Base-by-base conservation (phyloP, 1,140 invertebrate species). In the Musca domestica region DNA sequence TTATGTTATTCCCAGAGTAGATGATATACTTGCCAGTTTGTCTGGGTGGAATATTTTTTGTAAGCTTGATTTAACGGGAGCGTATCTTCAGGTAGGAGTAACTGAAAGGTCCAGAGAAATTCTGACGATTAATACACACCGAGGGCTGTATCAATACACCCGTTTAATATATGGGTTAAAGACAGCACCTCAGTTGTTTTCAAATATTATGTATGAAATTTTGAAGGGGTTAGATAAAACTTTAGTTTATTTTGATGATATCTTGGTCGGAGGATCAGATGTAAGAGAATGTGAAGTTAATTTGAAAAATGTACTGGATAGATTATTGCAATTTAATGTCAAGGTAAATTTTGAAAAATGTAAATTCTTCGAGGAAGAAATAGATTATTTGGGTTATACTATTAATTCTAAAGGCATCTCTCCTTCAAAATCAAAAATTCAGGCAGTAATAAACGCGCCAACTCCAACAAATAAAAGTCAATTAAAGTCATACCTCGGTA, bases 271-370 rank as follows among this genome's bases (percentile, higher is more conserved):
- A 27, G 67, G 67, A 30, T 15, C 27, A 49, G 20, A 20, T 34
- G 3, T 51, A 17, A 30, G 64, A 30, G 61, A 52, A 15, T 68
- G 67, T 22, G 25, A 67, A 56, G 25, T 23, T 12, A 66, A 66
- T 58, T 64, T 64, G 17, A 64, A 51, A 5, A 51, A n/a, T 19
- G 52, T 34, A 20, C 17, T 65, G 20, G 46, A 52, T 22, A 54
- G 23, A 34, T 30, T 69, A 56, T 64, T 52, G 15, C 9, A 56
- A 19, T 25, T 17, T n/a, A 52, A 69, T 46, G 51, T 69, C 14
- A 65, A 54, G 15, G 52, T 83, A 1, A 83, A 82, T 56, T 72
- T 66, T 22, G 70, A 75, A 49, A 84, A 84, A 71, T 68, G 67
- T 23, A n/a, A 63, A 46, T 64, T 67, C 41, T 54, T 58, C 34